A percentile compares a stretch with the other conserved stretches of the same genome.
phyloP scores from a whole-genome alignment of 2,888 invertebrate genomes.

The Tromatobia lineatoria region DNA sequence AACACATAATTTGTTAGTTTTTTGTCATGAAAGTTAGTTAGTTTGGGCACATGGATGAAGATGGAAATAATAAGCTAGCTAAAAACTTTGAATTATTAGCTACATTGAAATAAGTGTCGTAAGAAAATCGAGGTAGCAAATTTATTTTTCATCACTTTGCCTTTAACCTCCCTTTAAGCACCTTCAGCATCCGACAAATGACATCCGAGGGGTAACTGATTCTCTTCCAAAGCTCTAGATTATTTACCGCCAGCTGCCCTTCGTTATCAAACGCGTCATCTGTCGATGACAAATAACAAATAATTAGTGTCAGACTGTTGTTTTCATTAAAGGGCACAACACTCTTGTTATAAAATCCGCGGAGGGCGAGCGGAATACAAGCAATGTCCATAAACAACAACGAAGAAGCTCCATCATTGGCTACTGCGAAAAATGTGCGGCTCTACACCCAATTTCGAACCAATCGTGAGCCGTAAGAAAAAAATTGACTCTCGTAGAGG shows the following conservation, averaged over 20 bases:
- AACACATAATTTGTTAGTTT: background rate
- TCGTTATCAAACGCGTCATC: slow-evolving; percentile 17
- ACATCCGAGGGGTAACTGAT: slow-evolving; percentile 22
- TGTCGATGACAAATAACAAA: slow-evolving; percentile 11
- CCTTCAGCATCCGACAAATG: background rate
- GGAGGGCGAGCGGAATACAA: too few relatives aligned
- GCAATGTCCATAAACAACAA: background rate
- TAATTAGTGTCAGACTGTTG: background rate
- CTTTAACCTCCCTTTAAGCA: slow-evolving; percentile 17
- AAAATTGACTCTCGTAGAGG: background rate
- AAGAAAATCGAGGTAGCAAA: slow-evolving; percentile 4
- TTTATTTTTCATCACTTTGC: slow-evolving; percentile 17
- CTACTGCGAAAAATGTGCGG: background rate
- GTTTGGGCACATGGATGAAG: slow-evolving; percentile 15
- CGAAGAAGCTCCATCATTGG: background rate
- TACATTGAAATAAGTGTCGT: background rate
- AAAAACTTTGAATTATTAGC: background rate
- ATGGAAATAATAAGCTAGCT: background rate
- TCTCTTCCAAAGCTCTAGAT: background rate
- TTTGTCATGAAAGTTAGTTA: background rate
- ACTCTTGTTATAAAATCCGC: background rate
- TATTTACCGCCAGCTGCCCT: background rate
- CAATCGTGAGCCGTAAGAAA: background rate
- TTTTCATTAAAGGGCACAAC: background rate
- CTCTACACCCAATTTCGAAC: background rate